A percentile compares a stretch with the other conserved stretches of the same genome.
phyloP scores from a whole-genome alignment of 1,140 invertebrate species.

The Andrena cerasifolii region DNA sequence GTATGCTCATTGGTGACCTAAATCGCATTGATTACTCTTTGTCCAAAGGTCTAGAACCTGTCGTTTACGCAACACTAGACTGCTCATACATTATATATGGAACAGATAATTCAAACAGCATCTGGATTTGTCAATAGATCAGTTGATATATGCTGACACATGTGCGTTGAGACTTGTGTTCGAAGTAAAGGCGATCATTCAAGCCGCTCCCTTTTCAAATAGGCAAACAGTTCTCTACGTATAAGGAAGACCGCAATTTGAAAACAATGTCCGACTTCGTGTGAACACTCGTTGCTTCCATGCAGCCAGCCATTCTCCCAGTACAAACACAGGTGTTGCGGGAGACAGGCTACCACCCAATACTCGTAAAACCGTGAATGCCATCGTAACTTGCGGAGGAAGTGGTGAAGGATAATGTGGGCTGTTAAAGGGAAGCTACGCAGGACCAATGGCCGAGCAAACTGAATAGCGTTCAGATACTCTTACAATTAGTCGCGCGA shows the following conservation, averaged over 20 bases:
- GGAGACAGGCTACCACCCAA: not conserved
- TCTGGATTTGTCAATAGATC: not conserved
- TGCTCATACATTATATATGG: not conserved
- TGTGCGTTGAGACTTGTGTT: too few relatives aligned
- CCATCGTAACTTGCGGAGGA: not conserved
- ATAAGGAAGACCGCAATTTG: not conserved
- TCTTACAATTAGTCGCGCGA: too few relatives aligned
- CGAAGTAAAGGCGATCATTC: not conserved
- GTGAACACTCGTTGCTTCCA: not conserved
- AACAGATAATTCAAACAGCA: not conserved
- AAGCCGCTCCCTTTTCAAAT: too few relatives aligned
- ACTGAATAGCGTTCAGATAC: too few relatives aligned
- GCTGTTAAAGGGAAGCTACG: not conserved
- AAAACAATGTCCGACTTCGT: not conserved
- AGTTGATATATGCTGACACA: not conserved
- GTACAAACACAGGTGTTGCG: slow-evolving; percentile 33
- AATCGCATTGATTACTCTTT: not conserved
- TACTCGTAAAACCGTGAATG: slow-evolving; percentile 1
- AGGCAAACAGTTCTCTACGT: not conserved
- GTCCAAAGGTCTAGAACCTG: too few relatives aligned
- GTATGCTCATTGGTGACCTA: not conserved
- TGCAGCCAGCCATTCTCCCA: not conserved
- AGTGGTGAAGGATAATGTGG: not conserved
- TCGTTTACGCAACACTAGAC: not conserved
- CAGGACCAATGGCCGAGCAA: not conserved